A percentile compares a stretch with the other conserved stretches of the same genome.
Evolutionary conservation across 2,888 invertebrate genomes (phyloP).

Genomic region (Pachymerium ferrugineum): DNA sequence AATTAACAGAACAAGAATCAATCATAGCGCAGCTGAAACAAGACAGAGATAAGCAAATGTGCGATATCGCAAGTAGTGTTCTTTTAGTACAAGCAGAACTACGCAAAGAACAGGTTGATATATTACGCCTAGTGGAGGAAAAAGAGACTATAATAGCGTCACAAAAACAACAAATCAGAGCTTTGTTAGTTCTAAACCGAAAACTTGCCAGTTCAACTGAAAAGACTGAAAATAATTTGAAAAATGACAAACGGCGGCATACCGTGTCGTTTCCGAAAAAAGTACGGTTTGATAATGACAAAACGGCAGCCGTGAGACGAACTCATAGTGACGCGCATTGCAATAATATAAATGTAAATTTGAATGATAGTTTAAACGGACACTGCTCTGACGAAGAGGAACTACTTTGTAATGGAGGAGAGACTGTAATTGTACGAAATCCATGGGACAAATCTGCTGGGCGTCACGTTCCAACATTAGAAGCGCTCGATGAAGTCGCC

Average conservation of each 20-base stretch:
- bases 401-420: not conserved
- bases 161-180: constrained; percentile 32
- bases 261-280: not conserved
- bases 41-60: constrained; percentile 62
- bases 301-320: not conserved
- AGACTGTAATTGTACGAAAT: not conserved
- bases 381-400: not conserved
- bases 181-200: constrained; percentile 31
- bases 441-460: not conserved
- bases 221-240: not conserved
- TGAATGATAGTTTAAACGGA: not conserved
- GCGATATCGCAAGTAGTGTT: constrained; percentile 63
- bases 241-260: not conserved
- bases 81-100: constrained; percentile 66
- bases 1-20: constrained; percentile 31
- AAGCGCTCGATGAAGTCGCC: constrained; percentile 7
- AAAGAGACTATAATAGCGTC: constrained; percentile 52
- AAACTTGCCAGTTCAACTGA: constrained; percentile 8
- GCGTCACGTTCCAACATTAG: not conserved
- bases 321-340: not conserved
- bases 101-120: constrained; percentile 65
- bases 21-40: not conserved
- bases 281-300: not conserved
- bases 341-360: not conserved
- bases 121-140: constrained; percentile 61